Percentiles rank a stretch among this genome's conserved stretches.
Evolutionary conservation across 2,888 invertebrate genomes (phyloP).

Genomic region (Trachelus stipa): DNA sequence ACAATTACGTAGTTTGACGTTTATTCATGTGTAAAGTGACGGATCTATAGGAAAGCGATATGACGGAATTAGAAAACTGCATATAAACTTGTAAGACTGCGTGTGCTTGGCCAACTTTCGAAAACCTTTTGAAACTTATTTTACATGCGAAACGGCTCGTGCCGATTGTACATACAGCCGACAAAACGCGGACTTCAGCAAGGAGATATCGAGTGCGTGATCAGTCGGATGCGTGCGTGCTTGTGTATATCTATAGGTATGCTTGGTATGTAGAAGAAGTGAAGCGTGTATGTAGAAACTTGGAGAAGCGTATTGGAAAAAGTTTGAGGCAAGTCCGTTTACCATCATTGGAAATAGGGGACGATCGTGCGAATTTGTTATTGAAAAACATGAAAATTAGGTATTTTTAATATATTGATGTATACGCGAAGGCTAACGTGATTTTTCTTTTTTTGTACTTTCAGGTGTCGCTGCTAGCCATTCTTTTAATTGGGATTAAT

Average conservation of each 20-base stretch:
- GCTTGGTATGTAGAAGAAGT: background rate
- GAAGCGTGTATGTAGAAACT: background rate
- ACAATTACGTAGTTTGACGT: background rate
- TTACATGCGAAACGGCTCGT: constrained; percentile 26
- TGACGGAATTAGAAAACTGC: constrained; percentile 17
- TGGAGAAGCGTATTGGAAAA: background rate
- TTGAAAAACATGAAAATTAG: background rate
- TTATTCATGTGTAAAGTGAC: background rate
- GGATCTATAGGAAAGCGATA: background rate
- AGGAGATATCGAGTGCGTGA: constrained; percentile 5
- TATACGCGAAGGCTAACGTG: background rate
- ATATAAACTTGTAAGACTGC: constrained; percentile 7
- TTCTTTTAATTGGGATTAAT: background rate
- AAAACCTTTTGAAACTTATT: constrained; percentile 39
- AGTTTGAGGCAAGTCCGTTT: background rate
- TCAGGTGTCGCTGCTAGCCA: background rate
- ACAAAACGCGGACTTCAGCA: constrained; percentile 7
- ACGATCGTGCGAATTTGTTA: background rate
- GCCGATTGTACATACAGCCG: background rate
- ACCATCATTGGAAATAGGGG: background rate
- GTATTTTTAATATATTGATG: background rate
- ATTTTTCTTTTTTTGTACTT: background rate
- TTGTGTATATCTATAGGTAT: background rate
- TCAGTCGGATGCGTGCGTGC: constrained; percentile 3
- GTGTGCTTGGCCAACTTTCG: constrained; percentile 38